A percentile compares a stretch with the other conserved stretches of the same genome.
Evolutionary conservation across 2,888 invertebrate genomes (phyloP).

Genomic region (Xanthia togata): DNA sequence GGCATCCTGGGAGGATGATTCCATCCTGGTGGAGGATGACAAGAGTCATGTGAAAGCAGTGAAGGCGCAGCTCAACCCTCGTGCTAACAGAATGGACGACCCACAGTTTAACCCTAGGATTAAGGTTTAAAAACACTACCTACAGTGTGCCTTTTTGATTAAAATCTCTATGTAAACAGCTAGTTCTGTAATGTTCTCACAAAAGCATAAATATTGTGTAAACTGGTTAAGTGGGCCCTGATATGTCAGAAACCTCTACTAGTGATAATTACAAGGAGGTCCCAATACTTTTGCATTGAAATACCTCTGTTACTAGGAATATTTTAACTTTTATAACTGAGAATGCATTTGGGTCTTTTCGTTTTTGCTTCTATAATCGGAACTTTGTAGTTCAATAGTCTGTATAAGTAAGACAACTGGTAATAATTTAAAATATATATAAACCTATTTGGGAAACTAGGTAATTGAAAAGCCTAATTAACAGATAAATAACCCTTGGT

Average conservation of each 20-base stretch:
- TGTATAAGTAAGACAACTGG: background rate
- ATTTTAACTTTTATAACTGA: background rate
- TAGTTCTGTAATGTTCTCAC: background rate
- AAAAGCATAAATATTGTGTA: background rate
- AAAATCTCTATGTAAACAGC: background rate
- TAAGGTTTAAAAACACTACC: slow-evolving; percentile 71
- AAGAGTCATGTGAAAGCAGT: slow-evolving; percentile 71
- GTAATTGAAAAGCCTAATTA: background rate
- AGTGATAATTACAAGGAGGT: background rate
- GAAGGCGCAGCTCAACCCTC: slow-evolving; percentile 79
- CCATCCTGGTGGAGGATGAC: slow-evolving; percentile 79
- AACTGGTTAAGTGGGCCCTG: background rate
- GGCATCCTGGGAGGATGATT: slow-evolving; percentile 85
- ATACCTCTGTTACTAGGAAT: background rate
- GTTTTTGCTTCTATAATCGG: background rate
- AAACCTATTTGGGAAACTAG: background rate
- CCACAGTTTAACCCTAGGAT: slow-evolving; percentile 81
- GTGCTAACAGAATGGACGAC: slow-evolving; percentile 86
- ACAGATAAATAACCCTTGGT: background rate
- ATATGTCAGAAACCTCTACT: background rate
- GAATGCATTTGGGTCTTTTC: no score
- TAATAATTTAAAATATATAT: no score
- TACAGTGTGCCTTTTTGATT: background rate
- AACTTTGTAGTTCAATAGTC: background rate
- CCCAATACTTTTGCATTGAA: background rate